Evolutionary conservation across 2,888 invertebrate genomes (phyloP).

Genomic region (Onthophagus sagittarius): DNA sequence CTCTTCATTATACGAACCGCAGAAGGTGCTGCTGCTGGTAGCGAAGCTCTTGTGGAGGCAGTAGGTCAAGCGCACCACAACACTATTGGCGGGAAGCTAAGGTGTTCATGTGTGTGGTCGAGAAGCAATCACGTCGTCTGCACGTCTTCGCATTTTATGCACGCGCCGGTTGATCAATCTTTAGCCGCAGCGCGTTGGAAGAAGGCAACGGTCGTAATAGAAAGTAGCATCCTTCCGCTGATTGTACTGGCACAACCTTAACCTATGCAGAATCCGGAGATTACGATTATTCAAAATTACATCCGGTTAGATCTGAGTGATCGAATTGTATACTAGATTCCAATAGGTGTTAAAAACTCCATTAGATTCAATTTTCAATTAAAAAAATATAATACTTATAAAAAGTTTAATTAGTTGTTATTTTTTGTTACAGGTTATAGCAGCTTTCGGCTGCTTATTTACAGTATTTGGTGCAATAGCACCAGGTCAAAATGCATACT

Average conservation of each 20-base stretch:
- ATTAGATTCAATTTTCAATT: background rate
- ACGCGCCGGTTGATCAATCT: conserved; percentile 22
- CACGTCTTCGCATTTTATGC: conserved; percentile 2
- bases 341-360: background rate
- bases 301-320: conserved; percentile 33
- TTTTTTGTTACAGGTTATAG: conserved; percentile 50
- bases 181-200: background rate
- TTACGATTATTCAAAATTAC: conserved; percentile 33
- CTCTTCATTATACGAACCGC: background rate
- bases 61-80: conserved; percentile 20
- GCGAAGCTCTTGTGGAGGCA: background rate
- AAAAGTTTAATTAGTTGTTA: background rate
- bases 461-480: conserved; percentile 51
- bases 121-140: background rate
- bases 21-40: background rate
- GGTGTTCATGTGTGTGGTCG: background rate
- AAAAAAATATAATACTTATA: background rate
- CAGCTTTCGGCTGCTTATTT: conserved; percentile 50
- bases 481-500: conserved; percentile 69
- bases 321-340: background rate
- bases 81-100: background rate
- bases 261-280: conserved; percentile 32
- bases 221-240: conserved; percentile 30
- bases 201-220: conserved; percentile 25
- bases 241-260: conserved; percentile 33